These are phyloP conservation scores for Cheilosia grossa DNA, from an alignment of 2,888 invertebrate species.

Conservation along the genomic window DNA sequence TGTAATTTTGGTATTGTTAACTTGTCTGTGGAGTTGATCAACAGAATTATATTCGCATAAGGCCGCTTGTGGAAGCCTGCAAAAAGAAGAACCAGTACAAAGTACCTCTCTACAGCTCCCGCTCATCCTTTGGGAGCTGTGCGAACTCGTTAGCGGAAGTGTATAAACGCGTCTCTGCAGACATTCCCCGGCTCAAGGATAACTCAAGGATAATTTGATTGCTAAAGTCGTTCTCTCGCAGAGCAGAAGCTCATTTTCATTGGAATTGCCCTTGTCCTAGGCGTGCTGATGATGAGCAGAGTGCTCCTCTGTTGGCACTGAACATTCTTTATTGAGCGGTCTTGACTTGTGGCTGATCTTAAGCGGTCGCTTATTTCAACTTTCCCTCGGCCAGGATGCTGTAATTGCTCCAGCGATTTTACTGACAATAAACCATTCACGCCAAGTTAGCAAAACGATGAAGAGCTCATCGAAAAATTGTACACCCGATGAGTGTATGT, in stretches of 20 bases:
- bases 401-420: constrained; percentile 45
- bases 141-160: constrained; percentile 21
- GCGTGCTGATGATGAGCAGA: constrained; percentile 25
- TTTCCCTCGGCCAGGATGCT: neutral
- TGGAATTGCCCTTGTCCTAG: constrained; percentile 25
- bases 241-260: constrained; percentile 20
- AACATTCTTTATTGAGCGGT: constrained; percentile 3
- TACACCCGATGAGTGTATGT: neutral
- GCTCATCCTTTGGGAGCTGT: neutral
- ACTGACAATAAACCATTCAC: constrained; percentile 30
- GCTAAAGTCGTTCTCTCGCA: constrained; percentile 10
- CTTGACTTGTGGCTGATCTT: constrained; percentile 3
- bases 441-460: constrained; percentile 18
- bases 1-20: constrained; percentile 66
- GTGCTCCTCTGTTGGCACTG: neutral
- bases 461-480: neutral
- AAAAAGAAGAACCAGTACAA: neutral
- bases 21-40: constrained; percentile 66
- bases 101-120: neutral
- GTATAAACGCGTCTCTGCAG: neutral
- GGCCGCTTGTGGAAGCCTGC: neutral
- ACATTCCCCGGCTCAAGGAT: constrained; percentile 21
- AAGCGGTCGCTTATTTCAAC: neutral
- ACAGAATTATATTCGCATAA: constrained; percentile 63
- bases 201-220: constrained; percentile 42